phyloP scores from a whole-genome alignment of 64 coral and sea anemone species.

The Montipora capricornis region DNA sequence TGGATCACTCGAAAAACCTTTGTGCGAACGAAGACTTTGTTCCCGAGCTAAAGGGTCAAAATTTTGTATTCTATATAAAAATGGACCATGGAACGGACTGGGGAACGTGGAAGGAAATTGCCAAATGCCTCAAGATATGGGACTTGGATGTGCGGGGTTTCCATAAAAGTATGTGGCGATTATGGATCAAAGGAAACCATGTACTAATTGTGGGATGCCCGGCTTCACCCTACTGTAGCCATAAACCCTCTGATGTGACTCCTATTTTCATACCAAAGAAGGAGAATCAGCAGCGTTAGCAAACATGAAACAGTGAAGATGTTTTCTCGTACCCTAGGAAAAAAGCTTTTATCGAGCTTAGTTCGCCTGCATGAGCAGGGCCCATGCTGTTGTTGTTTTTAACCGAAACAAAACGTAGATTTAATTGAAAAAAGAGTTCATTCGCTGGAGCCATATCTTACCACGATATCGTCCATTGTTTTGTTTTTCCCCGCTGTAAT shows the following conservation, averaged over 20 bases:
- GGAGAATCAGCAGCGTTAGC: constrained; percentile 30
- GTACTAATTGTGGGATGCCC: constrained; percentile 81
- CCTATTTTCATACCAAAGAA: constrained; percentile 92
- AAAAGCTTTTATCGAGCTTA: not conserved
- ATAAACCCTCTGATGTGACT: constrained; percentile 70
- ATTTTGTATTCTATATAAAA: constrained; percentile 94
- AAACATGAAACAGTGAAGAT: not conserved
- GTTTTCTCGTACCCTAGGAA: not conserved
- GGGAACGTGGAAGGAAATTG: constrained; percentile 86
- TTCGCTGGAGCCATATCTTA: too few species aligned
- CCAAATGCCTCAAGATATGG: constrained; percentile 89
- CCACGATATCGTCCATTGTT: too few species aligned
- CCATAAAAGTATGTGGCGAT: constrained; percentile 92
- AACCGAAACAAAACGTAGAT: too few species aligned
- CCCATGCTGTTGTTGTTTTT: too few species aligned
- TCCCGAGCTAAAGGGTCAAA: constrained; percentile 74
- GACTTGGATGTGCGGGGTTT: constrained; percentile 90
- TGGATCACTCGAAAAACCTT: constrained; percentile 61
- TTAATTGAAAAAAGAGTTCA: too few species aligned
- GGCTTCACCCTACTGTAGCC: constrained; percentile 77
- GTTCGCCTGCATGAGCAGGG: too few species aligned
- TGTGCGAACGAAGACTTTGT: constrained; percentile 74
- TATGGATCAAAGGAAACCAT: constrained; percentile 92
- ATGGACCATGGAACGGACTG: constrained; percentile 85
- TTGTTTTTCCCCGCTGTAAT: too few species aligned